These are phyloP conservation scores for Microcebus griseorufus DNA, from an alignment of 2,113 vertebrate species.

Conservation along the genomic window DNA sequence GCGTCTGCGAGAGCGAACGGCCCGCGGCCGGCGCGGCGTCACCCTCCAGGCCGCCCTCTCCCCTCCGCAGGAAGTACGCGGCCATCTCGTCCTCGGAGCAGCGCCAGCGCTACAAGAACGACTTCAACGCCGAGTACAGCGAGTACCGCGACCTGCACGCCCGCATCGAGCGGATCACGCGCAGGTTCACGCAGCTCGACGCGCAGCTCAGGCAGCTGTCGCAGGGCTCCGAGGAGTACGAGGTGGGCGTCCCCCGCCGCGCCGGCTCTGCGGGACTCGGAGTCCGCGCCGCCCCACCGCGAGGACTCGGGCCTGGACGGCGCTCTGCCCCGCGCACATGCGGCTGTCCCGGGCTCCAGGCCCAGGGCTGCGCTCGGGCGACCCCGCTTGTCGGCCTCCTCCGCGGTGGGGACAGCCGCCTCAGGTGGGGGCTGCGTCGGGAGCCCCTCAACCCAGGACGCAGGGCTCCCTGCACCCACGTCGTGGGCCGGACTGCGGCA, in stretches of 20 bases:
- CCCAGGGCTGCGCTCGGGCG: neutral
- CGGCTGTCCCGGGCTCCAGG: neutral
- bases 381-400: neutral
- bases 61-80: conserved; percentile 90
- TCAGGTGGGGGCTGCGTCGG: neutral
- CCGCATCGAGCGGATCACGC: conserved; percentile 95
- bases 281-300: no score
- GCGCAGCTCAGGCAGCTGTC: conserved; percentile 94
- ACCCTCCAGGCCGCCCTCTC: neutral
- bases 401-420: neutral
- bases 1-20: no score
- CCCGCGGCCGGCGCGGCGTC: neutral
- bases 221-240: conserved; percentile 95
- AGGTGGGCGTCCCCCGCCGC: conserved; percentile 84
- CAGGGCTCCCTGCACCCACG: neutral
- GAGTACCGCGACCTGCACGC: conserved; percentile 96
- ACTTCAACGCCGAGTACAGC: conserved; percentile 96
- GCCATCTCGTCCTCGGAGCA: conserved; percentile 94
- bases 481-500: neutral
- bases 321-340: neutral
- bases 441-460: neutral
- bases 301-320: no score
- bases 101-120: conserved; percentile 96
- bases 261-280: neutral
- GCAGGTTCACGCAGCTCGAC: conserved; percentile 95